phyloP scores from a whole-genome alignment of 2,797 vertebrate genomes.

The Chromobotia macracanthus region DNA sequence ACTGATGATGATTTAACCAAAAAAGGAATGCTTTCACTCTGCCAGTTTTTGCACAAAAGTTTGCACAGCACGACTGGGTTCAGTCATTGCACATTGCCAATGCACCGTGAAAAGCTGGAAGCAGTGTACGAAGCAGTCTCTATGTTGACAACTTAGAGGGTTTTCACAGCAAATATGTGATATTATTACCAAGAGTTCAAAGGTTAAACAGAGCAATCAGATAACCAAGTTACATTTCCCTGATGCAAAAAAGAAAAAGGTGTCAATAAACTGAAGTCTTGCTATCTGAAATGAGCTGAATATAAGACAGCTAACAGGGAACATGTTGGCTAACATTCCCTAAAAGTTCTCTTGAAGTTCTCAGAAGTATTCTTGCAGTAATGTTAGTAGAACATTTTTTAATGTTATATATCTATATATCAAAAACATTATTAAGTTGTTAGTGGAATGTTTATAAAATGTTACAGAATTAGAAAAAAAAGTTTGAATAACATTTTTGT shows the following conservation, averaged over 20 bases:
- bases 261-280: background rate
- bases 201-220: background rate
- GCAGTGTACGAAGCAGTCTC: background rate
- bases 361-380: too few relatives aligned
- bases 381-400: too few relatives aligned
- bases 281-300: too few relatives aligned
- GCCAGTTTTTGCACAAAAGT: constrained; percentile 16
- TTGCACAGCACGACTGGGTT: background rate
- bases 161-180: background rate
- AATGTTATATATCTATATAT: too few relatives aligned
- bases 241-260: background rate
- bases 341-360: too few relatives aligned
- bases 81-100: background rate
- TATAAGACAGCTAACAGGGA: too few relatives aligned
- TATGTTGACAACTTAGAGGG: background rate
- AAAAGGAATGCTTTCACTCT: constrained; percentile 1
- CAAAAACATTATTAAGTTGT: too few relatives aligned
- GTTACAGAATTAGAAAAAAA: too few relatives aligned
- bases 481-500: too few relatives aligned
- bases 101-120: background rate
- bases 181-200: background rate
- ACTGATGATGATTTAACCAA: background rate
- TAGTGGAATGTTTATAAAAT: too few relatives aligned
- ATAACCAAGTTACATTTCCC: background rate
- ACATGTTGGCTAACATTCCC: too few relatives aligned